These are phyloP conservation scores for Gryllus longicercus DNA, from an alignment of 2,888 invertebrate genomes.

Conservation along the genomic window DNA sequence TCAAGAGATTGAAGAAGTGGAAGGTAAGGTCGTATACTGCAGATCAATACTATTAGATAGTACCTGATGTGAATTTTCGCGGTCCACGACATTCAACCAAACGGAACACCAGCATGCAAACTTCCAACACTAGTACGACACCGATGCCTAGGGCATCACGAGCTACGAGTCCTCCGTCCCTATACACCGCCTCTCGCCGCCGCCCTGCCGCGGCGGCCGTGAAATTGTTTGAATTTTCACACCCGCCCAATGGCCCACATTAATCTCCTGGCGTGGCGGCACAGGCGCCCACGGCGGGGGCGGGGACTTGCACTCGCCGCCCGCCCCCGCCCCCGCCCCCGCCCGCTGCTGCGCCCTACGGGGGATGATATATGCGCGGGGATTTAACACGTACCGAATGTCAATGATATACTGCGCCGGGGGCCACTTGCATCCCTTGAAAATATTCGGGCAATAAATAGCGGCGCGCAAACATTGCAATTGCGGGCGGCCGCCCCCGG, in stretches of 20 bases:
- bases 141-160: too few relatives aligned
- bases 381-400: conserved; percentile 17
- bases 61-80: too few relatives aligned
- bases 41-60: too few relatives aligned
- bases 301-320: too few relatives aligned
- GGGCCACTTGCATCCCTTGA: background rate
- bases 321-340: background rate
- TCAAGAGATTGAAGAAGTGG: too few relatives aligned
- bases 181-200: background rate
- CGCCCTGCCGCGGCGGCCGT: background rate
- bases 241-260: background rate
- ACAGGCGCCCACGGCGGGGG: background rate
- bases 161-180: too few relatives aligned
- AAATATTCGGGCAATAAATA: conserved; percentile 17
- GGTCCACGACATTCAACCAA: too few relatives aligned
- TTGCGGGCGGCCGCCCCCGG: background rate
- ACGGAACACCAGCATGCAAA: too few relatives aligned
- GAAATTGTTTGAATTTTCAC: conserved; percentile 17
- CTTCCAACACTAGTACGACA: too few relatives aligned
- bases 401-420: background rate
- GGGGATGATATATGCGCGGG: background rate
- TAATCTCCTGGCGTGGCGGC: background rate
- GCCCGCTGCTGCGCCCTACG: background rate
- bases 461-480: conserved; percentile 1
- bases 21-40: too few relatives aligned